A percentile compares a stretch with the other conserved stretches of the same genome.
phyloP scores from a whole-genome alignment of 2,888 invertebrate genomes.

The Nomada hirtipes region DNA sequence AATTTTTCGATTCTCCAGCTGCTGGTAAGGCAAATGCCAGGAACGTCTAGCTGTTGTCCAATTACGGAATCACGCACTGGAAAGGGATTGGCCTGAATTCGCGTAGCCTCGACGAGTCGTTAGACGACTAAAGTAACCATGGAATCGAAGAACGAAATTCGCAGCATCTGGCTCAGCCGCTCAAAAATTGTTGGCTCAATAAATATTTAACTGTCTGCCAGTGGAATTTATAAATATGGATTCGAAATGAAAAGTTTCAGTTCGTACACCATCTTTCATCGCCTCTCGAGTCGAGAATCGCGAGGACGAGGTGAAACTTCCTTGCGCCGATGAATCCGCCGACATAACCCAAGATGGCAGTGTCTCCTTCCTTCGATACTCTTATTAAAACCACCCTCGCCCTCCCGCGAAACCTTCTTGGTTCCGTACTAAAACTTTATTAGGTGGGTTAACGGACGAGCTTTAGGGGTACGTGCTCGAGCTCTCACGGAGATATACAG shows the following conservation, averaged over 20 bases:
- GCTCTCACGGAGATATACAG: background rate
- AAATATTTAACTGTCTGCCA: constrained; percentile 31
- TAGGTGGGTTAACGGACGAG: constrained; percentile 20
- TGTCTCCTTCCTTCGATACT: constrained; percentile 15
- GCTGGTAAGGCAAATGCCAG: background rate
- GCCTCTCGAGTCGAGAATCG: background rate
- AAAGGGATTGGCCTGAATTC: constrained; percentile 3
- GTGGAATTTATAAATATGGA: constrained; percentile 45
- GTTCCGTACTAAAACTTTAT: constrained; percentile 35
- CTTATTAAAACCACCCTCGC: constrained; percentile 17
- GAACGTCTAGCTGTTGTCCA: constrained; percentile 26
- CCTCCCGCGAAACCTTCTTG: background rate
- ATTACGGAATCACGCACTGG: constrained; percentile 30
- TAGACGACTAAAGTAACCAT: background rate
- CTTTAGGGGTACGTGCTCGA: background rate
- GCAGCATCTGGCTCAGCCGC: constrained; percentile 29
- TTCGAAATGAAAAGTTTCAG: constrained; percentile 28
- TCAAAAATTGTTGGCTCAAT: constrained; percentile 18
- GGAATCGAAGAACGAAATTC: constrained; percentile 5
- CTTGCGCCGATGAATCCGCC: background rate
- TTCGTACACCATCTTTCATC: background rate
- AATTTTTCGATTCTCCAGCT: constrained; percentile 14
- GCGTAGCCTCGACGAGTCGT: constrained; percentile 6
- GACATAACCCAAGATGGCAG: background rate
- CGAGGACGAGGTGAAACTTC: constrained; percentile 12